phyloP scores from a whole-genome alignment of 2,113 vertebrate species.

The Erinaceus europaeus region DNA sequence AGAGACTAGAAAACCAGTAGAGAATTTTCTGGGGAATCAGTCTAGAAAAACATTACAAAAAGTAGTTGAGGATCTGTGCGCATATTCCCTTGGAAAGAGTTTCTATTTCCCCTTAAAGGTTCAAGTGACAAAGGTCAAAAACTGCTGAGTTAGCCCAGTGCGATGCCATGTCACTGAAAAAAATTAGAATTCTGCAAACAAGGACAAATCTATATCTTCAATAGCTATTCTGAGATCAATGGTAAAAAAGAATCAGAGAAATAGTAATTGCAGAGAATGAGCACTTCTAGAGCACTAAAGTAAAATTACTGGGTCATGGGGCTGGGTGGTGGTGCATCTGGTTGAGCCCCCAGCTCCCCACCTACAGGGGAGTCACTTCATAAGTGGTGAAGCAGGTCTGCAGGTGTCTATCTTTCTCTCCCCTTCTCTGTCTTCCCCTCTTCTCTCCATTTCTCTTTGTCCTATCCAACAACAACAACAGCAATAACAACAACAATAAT shows the following conservation, averaged over 20 bases:
- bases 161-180: slow-evolving; percentile 22
- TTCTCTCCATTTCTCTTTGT: no score
- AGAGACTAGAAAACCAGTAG: not conserved
- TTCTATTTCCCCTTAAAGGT: not conserved
- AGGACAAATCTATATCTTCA: not conserved
- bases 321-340: no score
- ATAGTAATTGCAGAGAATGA: not conserved
- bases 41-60: not conserved
- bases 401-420: no score
- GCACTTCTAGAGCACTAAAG: slow-evolving; percentile 15
- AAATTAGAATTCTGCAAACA: slow-evolving; percentile 29
- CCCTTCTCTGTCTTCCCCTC: no score
- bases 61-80: not conserved
- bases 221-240: not conserved
- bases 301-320: no score
- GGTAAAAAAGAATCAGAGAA: not conserved
- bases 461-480: no score
- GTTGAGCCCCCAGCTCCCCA: no score
- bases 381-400: no score
- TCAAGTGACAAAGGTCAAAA: slow-evolving; percentile 6
- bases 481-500: no score
- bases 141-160: not conserved
- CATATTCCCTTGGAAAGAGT: not conserved
- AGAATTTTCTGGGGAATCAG: not conserved
- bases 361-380: no score